Evolutionary conservation across 2,113 vertebrate genomes (phyloP), one percentile per base, ranked within the genome.

Genomic region (Rhagologus leucostigma): DNA sequence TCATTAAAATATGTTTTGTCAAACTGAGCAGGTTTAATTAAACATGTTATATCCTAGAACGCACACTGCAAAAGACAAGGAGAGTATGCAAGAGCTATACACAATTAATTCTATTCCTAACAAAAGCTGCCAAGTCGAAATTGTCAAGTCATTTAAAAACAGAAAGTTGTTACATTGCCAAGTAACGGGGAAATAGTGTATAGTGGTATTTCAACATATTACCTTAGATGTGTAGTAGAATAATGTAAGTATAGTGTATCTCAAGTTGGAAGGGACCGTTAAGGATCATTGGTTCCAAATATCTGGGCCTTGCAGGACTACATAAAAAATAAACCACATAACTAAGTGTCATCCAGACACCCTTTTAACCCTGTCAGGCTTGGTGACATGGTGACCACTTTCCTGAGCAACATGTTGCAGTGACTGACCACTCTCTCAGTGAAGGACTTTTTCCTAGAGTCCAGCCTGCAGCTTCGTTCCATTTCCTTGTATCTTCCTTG

Each of bases 21-120:
- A 92, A 89, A 90, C 4, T 53, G 7, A 86, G 44, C 37, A 76
- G 79, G 27, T 79, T 88, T 92, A 94, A 89, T 81, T 92, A 89
- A 94, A 57, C n/a, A 27, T 80, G 20, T 62, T 69, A 57, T 57
- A 77, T 62, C 42, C 63, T 69, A 41, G 26, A 90, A 77, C 29
- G 26, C 32, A 73, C 35, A 41, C 17, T 52, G 16, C 29, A 86
- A 78, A 82, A 93, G 67, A 68, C 37, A 83, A 69, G 41, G 47
- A 52, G 7, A 76, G 26, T 10, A 47, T 33, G 57, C 41, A 93
- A 60, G 41, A 76, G 16, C 29, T 86, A 56, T 33, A 60, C 8
- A 74, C 8, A 69, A 64, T 78, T 76, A 84, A 64, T 86, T 63
- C 59, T 83, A 60, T 52, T 77, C 14, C 26, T 39, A 87, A 68